These are phyloP conservation scores for Crenichthys baileyi DNA, from an alignment of 2,797 vertebrate genomes.

Conservation along the genomic window DNA sequence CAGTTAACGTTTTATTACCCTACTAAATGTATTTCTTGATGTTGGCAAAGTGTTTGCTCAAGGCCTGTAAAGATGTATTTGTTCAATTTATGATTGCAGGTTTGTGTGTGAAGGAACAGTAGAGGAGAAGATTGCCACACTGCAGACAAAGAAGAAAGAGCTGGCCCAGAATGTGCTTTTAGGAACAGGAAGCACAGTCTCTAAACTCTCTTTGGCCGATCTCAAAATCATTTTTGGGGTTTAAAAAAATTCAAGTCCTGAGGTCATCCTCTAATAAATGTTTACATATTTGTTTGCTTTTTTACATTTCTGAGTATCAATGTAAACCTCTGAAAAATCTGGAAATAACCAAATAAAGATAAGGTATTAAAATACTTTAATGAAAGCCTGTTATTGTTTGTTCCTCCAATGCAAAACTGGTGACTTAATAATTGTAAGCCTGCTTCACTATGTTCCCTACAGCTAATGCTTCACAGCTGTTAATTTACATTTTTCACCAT, in stretches of 20 bases:
- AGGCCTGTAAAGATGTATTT: not conserved
- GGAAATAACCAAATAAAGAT: not conserved
- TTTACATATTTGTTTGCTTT: not conserved
- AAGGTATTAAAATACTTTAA: not conserved
- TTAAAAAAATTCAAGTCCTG: slow-evolving; percentile 35
- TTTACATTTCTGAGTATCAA: not conserved
- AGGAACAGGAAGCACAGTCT: slow-evolving; percentile 83
- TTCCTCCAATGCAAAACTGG: not conserved
- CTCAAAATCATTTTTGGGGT: slow-evolving; percentile 88
- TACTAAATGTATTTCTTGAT: no score
- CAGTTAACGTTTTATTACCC: no score
- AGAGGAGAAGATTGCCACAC: slow-evolving; percentile 91
- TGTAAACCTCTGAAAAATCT: not conserved
- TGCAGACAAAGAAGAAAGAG: slow-evolving; percentile 92
- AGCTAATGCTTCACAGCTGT: not conserved
- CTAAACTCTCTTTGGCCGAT: slow-evolving; percentile 90
- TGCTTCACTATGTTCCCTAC: not conserved
- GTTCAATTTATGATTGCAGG: slow-evolving; percentile 67
- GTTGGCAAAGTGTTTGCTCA: no score
- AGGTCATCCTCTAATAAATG: not conserved
- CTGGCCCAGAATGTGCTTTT: slow-evolving; percentile 92
- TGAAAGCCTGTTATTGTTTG: not conserved
- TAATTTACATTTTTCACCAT: not conserved
- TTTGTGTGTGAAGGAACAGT: slow-evolving; percentile 93
- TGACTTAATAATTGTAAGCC: not conserved